Evolutionary conservation across 2,888 invertebrate species (phyloP), one percentile per base, ranked within the genome.

Genomic region (Sphaerophoria taeniata): DNA sequence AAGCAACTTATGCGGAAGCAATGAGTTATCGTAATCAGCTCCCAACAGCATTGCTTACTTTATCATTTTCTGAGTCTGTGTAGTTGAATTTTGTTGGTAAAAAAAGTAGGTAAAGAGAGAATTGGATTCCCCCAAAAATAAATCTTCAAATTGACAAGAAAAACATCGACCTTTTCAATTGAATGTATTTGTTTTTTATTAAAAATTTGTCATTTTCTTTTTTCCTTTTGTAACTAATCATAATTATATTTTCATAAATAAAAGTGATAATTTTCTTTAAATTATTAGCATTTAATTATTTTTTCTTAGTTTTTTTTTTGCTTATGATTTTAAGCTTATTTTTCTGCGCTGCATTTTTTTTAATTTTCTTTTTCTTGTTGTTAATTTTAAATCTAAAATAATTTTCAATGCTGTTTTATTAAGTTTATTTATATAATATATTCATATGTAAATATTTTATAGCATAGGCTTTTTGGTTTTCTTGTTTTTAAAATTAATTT

Each of bases 391-490:
- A 69, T 81, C 85, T 85, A 85, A 80, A 85, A 76, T 80, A 77
- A 69, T 73, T 43, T 43, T 85, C 60, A 74, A 73, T 67, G 67
- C 67, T 71, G 33, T 58, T 81, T 82, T 69, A 49, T 56, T 55
- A 24, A 45, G 53, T 74, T 84, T 83, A 56, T 47, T 51, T 70
- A 55, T 74, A 69, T 80, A 80, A 73, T 85, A 65, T 83, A 81
- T 85, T 73, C 70, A 85, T 85, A 85, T 85, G 70, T 85, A 85
- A 85, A 85, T 85, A 85, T 67, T 75, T 81, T 81, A 81, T 77
- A 85, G 85, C 85, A 77, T 85, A 85, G 85, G 85, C 85, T 80
- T 85, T 81, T 76, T 76, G 85, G 85, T 81, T 81, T 79, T 61
- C 45, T 74, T 78, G 11, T 24, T 74, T 70, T 63, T 45, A 60